Conservation (phyloP, 35 echinoderm and acorn worm species). For the Eucidaris tribuloides region DNA sequence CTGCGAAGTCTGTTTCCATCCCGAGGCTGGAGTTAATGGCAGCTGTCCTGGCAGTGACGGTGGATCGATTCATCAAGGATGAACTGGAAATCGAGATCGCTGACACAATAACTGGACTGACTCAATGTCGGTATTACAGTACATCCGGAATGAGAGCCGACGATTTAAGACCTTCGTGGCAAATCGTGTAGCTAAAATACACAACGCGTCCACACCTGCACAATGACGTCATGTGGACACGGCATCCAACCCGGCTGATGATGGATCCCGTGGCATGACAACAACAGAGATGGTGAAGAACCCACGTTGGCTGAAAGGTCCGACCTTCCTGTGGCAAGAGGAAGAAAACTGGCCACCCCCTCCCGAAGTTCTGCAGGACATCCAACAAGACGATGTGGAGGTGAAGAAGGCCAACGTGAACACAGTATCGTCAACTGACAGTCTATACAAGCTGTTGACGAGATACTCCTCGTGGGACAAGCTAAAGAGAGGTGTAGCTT, state of each 20-base stretch:
- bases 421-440: neutral
- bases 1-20: conserved; percentile 39
- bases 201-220: neutral
- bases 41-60: conserved; percentile 27
- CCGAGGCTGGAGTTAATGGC: conserved; percentile 41
- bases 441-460: neutral
- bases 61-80: conserved; percentile 17
- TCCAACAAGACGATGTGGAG: neutral
- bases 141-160: conserved; percentile 9
- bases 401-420: conserved; percentile 8
- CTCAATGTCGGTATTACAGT: conserved; percentile 38
- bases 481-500: conserved; percentile 32
- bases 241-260: conserved; percentile 16
- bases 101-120: conserved; percentile 52
- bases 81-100: too few relatives aligned
- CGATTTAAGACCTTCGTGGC: conserved; percentile 35
- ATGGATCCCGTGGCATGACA: neutral
- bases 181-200: conserved; percentile 11
- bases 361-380: neutral
- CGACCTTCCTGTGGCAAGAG: neutral
- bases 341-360: neutral
- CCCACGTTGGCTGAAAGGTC: neutral
- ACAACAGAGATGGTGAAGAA: neutral
- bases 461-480: conserved; percentile 43
- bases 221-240: conserved; percentile 22